phyloP scores from a whole-genome alignment of 1,140 invertebrate species.

The Phthorimaea operculella region DNA sequence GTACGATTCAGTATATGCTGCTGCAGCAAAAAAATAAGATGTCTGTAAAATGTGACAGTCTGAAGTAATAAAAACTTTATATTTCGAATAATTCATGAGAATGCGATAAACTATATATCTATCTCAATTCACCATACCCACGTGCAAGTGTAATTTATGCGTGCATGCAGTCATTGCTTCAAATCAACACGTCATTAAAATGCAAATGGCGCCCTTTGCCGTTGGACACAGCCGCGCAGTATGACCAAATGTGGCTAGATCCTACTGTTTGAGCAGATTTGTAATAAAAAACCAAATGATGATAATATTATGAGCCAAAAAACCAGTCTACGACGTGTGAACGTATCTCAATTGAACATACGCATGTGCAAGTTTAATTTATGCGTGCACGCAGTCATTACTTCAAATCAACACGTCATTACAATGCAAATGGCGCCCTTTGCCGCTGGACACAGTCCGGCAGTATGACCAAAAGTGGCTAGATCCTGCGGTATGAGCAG shows the following conservation, averaged over 20 bases:
- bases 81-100: no score
- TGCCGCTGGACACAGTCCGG: constrained; percentile 15
- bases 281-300: no score
- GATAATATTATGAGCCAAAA: no score
- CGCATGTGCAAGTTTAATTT: constrained; percentile 19
- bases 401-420: constrained; percentile 56
- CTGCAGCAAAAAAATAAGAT: no score
- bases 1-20: no score
- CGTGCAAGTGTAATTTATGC: constrained; percentile 24
- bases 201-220: constrained; percentile 48
- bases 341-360: not conserved
- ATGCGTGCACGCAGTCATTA: constrained; percentile 34
- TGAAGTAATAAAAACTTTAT: no score
- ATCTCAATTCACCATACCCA: not conserved
- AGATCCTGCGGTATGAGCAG: no score
- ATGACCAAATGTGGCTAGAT: no score
- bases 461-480: no score
- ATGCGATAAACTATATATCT: no score
- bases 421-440: constrained; percentile 56
- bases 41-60: no score
- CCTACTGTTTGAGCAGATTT: no score
- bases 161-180: constrained; percentile 38
- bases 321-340: not conserved
- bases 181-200: constrained; percentile 60
- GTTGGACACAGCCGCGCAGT: constrained; percentile 7